Evolutionary conservation across 2,113 vertebrate genomes (phyloP).

Genomic region (Trinectes maculatus): DNA sequence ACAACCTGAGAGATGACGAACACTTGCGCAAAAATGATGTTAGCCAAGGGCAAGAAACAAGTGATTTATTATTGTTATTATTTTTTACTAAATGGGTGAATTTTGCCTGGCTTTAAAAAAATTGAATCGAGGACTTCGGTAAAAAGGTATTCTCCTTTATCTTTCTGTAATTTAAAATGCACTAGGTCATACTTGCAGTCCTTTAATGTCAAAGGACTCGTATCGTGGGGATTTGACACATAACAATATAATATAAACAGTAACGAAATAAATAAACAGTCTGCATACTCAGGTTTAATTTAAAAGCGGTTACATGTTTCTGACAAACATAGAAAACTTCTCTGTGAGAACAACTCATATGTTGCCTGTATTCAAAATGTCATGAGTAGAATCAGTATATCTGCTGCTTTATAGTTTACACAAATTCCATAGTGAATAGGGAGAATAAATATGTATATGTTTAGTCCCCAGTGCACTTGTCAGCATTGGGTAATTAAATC

Average conservation of each 20-base stretch:
- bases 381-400: not conserved
- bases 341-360: not conserved
- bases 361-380: not conserved
- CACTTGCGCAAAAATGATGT: not conserved
- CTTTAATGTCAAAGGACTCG: too few relatives aligned
- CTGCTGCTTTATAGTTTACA: not conserved
- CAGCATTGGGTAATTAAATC: constrained; percentile 11
- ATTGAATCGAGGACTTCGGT: not conserved
- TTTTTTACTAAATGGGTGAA: not conserved
- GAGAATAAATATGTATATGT: constrained; percentile 1
- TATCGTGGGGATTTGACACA: too few relatives aligned
- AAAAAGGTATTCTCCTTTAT: not conserved
- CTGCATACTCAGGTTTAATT: too few relatives aligned
- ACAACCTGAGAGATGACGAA: not conserved
- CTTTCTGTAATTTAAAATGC: not conserved
- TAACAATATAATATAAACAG: too few relatives aligned
- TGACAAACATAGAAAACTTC: too few relatives aligned
- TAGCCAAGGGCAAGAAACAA: not conserved
- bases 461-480: not conserved
- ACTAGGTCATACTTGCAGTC: too few relatives aligned
- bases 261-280: too few relatives aligned
- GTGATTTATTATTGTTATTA: not conserved
- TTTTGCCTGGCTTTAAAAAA: not conserved
- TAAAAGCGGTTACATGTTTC: too few relatives aligned
- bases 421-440: not conserved